Conservation (phyloP, 2,888 invertebrate genomes). For the Himalopsyche anomala region DNA sequence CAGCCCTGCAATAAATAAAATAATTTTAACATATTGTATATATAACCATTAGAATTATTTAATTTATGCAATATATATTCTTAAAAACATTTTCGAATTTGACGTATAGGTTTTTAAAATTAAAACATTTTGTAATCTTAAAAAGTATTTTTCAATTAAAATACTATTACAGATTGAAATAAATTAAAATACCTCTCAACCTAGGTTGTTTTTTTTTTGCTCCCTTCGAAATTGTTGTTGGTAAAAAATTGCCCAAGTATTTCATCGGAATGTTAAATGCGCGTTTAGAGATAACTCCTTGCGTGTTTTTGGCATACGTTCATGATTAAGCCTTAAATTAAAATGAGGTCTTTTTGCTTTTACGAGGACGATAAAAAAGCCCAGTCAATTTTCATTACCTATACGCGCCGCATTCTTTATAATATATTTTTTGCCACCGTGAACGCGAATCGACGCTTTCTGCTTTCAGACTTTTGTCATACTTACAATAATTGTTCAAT, state of each 20-base stretch:
- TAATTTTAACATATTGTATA: too few relatives aligned
- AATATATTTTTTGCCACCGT: constrained; percentile 28
- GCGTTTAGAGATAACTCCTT: constrained; percentile 49
- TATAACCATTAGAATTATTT: too few relatives aligned
- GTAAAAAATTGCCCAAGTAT: constrained; percentile 51
- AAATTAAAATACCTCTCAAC: constrained; percentile 17
- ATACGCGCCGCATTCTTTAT: constrained; percentile 58
- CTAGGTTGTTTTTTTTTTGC: neutral
- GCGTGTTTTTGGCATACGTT: constrained; percentile 61
- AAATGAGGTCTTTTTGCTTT: constrained; percentile 59
- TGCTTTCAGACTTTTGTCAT: too few relatives aligned
- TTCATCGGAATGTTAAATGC: constrained; percentile 54
- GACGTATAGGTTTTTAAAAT: too few relatives aligned
- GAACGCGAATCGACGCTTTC: constrained; percentile 9
- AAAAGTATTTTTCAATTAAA: neutral
- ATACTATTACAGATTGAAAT: neutral
- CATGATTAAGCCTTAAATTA: constrained; percentile 63
- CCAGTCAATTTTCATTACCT: constrained; percentile 61
- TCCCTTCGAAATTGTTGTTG: constrained; percentile 44
- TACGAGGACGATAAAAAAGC: constrained; percentile 53
- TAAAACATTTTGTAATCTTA: too few relatives aligned
- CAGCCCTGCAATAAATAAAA: too few relatives aligned
- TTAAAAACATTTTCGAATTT: too few relatives aligned
- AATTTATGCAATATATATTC: too few relatives aligned
- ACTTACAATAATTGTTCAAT: too few relatives aligned